phyloP scores from a whole-genome alignment of 2,113 vertebrate genomes.

The Cyrtonyx montezumae region DNA sequence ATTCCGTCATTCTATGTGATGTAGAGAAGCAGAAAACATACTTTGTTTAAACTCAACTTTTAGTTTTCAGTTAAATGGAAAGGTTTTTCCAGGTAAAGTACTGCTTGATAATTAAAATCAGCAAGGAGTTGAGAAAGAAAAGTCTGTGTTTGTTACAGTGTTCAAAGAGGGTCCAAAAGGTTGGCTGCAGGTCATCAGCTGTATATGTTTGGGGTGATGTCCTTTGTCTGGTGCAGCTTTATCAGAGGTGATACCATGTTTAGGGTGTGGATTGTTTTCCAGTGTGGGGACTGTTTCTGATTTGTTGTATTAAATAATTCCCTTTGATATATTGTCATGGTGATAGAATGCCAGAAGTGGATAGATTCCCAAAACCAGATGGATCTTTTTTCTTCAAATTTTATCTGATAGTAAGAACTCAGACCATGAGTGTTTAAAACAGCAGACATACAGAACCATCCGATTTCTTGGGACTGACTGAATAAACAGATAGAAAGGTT shows the following conservation, averaged over 20 bases:
- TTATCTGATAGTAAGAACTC: background rate
- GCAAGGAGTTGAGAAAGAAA: background rate
- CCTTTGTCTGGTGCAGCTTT: background rate
- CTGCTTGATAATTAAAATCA: background rate
- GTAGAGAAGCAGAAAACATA: background rate
- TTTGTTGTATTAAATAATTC: background rate
- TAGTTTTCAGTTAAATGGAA: background rate
- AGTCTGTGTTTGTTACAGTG: background rate
- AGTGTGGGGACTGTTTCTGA: background rate
- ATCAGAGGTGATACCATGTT: background rate
- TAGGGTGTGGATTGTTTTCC: background rate
- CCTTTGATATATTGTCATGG: background rate
- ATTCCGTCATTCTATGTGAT: background rate
- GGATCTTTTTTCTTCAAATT: background rate
- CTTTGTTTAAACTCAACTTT: background rate
- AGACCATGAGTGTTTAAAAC: background rate
- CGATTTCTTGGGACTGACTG: background rate
- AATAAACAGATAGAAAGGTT: background rate
- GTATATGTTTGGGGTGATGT: background rate
- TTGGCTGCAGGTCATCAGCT: background rate
- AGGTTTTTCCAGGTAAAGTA: background rate
- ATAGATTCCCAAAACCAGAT: background rate
- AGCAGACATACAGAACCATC: background rate
- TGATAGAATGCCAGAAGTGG: background rate
- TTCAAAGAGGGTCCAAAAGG: background rate